These are phyloP conservation scores for Coecobrya sp. DNA, from an alignment of 2,888 invertebrate genomes.

Conservation along the genomic window DNA sequence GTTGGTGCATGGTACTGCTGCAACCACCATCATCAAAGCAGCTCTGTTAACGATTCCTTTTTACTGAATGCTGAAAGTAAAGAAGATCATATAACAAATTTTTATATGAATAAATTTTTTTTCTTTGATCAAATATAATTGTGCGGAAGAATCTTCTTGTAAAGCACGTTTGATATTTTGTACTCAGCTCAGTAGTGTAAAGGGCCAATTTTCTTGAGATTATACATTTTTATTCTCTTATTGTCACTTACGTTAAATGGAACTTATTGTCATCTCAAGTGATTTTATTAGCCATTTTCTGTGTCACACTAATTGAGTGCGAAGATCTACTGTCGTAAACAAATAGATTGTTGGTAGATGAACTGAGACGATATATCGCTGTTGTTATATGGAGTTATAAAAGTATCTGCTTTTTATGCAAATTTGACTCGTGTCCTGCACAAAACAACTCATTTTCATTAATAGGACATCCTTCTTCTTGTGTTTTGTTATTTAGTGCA, in stretches of 20 bases:
- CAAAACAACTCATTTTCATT: conserved; percentile 54
- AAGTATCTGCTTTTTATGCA: conserved; percentile 61
- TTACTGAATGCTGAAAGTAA: background rate
- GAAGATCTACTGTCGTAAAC: background rate
- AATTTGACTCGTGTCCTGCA: conserved; percentile 72
- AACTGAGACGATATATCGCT: background rate
- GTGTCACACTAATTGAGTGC: conserved; percentile 22
- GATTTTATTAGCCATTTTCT: conserved; percentile 1
- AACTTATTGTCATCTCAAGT: background rate
- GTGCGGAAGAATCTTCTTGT: too few relatives aligned
- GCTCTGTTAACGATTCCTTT: conserved; percentile 17
- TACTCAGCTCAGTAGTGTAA: background rate
- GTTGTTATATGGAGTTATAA: background rate
- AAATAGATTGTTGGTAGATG: background rate
- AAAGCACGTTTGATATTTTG: background rate
- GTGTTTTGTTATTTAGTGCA: conserved; percentile 58
- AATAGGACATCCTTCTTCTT: conserved; percentile 70
- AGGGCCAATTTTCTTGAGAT: too few relatives aligned
- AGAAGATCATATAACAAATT: background rate
- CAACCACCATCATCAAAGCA: conserved; percentile 77
- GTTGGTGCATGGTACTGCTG: conserved; percentile 81
- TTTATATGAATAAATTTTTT: background rate
- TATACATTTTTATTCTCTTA: background rate
- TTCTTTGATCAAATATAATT: background rate
- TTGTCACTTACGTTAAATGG: background rate